Evolutionary conservation across 2,113 vertebrate genomes (phyloP).

Genomic region (Struthio camelus): DNA sequence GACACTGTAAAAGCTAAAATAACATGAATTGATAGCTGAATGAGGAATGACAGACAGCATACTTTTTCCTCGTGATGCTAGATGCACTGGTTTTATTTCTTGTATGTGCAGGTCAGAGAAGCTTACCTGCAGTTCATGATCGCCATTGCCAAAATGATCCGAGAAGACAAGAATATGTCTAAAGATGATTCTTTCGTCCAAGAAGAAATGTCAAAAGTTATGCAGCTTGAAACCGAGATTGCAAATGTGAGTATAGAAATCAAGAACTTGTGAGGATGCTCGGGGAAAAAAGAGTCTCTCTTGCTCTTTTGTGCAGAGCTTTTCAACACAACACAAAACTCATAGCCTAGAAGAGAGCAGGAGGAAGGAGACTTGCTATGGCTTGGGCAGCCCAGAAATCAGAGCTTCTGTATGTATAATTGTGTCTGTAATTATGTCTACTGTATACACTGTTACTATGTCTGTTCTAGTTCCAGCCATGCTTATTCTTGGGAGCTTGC

Average conservation of each 20-base stretch:
- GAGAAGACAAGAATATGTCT: constrained; percentile 86
- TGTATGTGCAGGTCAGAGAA: constrained; percentile 82
- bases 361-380: rapidly evolving
- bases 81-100: background rate
- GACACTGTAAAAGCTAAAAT: background rate
- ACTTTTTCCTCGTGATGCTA: background rate
- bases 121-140: constrained; percentile 95
- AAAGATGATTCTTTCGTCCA: constrained; percentile 79
- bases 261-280: background rate
- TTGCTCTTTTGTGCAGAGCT: background rate
- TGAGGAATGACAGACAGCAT: background rate
- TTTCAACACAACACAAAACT: background rate
- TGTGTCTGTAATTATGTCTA: background rate
- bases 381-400: background rate
- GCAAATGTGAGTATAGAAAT: constrained; percentile 84
- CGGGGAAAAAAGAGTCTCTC: background rate
- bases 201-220: constrained; percentile 88
- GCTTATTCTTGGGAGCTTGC: background rate
- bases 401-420: background rate
- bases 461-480: background rate
- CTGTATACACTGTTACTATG: background rate
- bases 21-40: background rate
- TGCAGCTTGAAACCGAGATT: constrained; percentile 91
- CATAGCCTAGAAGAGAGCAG: background rate
- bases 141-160: constrained; percentile 86